Conservation (phyloP, 2,797 vertebrate species). For the Protosalanx chinensis region DNA sequence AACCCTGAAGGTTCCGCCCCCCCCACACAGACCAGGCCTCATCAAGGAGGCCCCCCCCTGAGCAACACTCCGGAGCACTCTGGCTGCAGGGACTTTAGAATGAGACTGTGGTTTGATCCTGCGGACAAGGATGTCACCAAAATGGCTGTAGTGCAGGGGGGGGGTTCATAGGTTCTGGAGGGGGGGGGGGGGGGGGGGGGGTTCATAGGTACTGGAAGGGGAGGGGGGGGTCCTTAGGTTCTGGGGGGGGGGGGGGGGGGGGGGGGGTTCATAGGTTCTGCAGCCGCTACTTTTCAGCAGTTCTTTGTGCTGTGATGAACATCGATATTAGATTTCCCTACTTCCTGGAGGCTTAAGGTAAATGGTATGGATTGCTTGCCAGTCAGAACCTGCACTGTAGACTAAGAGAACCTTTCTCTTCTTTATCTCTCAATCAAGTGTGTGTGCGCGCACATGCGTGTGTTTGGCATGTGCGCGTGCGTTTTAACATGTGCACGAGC, state of each 20-base stretch:
- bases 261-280: too few species aligned
- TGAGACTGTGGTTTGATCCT: too few species aligned
- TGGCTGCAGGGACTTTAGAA: too few species aligned
- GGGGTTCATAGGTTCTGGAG: too few species aligned
- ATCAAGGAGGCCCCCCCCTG: too few species aligned
- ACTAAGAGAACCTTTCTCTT: constrained; percentile 61
- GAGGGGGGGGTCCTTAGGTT: too few species aligned
- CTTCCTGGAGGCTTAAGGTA: constrained; percentile 44
- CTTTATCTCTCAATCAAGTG: constrained; percentile 65
- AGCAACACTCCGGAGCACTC: too few species aligned
- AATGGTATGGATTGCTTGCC: constrained; percentile 63
- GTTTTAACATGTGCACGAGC: constrained; percentile 11
- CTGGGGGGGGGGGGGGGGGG: too few species aligned
- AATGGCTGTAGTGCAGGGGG: neutral
- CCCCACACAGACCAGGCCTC: constrained; percentile 9
- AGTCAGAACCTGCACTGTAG: constrained; percentile 49
- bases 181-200: too few species aligned
- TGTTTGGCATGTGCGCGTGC: constrained; percentile 13
- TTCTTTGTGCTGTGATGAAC: constrained; percentile 55
- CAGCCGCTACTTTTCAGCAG: neutral
- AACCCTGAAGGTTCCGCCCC: constrained; percentile 38
- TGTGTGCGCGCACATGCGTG: constrained; percentile 26
- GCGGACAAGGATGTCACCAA: too few species aligned
- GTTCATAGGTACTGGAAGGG: too few species aligned
- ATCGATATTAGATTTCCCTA: constrained; percentile 62